Percentiles rank a stretch among this genome's conserved stretches.
Conservation (phyloP, 1,140 invertebrate genomes). For the Drosophila parvula region DNA sequence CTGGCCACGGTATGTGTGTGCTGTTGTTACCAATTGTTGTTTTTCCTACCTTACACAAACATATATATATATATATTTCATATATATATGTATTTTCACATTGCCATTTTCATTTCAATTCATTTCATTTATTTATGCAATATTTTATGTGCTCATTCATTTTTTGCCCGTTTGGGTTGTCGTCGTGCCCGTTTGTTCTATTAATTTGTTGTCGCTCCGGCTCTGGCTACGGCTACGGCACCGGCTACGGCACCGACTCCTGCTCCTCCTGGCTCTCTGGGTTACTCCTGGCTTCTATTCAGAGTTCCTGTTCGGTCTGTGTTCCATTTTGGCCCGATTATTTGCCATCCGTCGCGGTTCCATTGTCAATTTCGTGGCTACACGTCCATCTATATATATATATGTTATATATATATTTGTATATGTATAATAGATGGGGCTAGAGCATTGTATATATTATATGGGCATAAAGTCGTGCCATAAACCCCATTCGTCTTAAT, state of each 20-base stretch:
- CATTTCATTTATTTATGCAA: constrained; percentile 82
- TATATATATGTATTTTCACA: constrained; percentile 54
- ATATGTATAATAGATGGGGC: constrained; percentile 2
- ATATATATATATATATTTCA: constrained; percentile 50
- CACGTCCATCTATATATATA: constrained; percentile 29
- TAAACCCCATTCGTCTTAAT: constrained; percentile 81
- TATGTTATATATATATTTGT: constrained; percentile 20
- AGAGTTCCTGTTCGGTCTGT: constrained; percentile 17
- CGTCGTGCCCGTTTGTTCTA: constrained; percentile 66
- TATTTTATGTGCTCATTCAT: constrained; percentile 81
- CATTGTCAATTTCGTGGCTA: constrained; percentile 63
- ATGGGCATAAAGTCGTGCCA: constrained; percentile 60
- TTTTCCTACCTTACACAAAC: constrained; percentile 37
- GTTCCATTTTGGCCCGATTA: constrained; percentile 44
- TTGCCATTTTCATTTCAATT: constrained; percentile 81
- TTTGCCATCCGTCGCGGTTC: constrained; percentile 42
- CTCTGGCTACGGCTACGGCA: constrained; percentile 6
- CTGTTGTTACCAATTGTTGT: constrained; percentile 68
- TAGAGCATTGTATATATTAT: constrained; percentile 31
- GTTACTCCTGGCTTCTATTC: constrained; percentile 28
- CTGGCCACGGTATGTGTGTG: constrained; percentile 29
- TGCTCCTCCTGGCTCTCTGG: not conserved
- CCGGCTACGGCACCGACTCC: not conserved
- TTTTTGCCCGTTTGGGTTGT: constrained; percentile 54
- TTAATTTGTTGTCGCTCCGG: constrained; percentile 75